Percentiles rank a stretch among this genome's conserved stretches.
Evolutionary conservation across 2,888 invertebrate species (phyloP).

Genomic region (Drosophila ustulata): DNA sequence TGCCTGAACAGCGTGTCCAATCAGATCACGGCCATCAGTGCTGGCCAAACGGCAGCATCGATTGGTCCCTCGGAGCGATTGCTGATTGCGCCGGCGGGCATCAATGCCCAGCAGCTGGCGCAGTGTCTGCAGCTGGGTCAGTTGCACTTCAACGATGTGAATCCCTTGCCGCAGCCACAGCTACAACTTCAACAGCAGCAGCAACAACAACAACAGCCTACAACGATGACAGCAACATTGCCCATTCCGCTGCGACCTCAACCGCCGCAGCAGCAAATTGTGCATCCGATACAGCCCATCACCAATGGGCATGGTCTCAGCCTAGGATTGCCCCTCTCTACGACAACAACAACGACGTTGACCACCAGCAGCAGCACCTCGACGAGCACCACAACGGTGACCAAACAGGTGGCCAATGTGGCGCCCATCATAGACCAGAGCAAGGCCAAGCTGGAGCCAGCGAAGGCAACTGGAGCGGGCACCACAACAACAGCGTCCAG

Average conservation of each 20-base stretch:
- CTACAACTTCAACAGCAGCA: slow-evolving; percentile 49
- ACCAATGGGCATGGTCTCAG: slow-evolving; percentile 56
- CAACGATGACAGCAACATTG: slow-evolving; percentile 44
- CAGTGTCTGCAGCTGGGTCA: slow-evolving; percentile 85
- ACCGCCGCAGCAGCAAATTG: slow-evolving; percentile 83
- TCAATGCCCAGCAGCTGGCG: slow-evolving; percentile 85
- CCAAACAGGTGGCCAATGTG: slow-evolving; percentile 84
- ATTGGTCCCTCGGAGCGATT: slow-evolving; percentile 84
- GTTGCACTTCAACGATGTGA: slow-evolving; percentile 85
- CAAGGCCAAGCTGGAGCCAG: slow-evolving; percentile 81
- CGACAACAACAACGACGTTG: slow-evolving; percentile 66
- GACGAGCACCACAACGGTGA: slow-evolving; percentile 71
- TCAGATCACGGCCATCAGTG: slow-evolving; percentile 85
- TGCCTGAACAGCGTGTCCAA: slow-evolving; percentile 85
- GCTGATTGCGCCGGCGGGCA: slow-evolving; percentile 85
- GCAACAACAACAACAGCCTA: slow-evolving; percentile 27
- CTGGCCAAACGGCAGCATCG: slow-evolving; percentile 84
- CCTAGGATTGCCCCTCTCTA: slow-evolving; percentile 57
- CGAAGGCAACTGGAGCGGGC: slow-evolving; percentile 27
- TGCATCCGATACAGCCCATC: slow-evolving; percentile 82
- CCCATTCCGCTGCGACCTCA: slow-evolving; percentile 68
- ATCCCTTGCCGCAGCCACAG: slow-evolving; percentile 73
- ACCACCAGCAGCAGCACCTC: slow-evolving; percentile 66
- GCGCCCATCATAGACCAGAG: slow-evolving; percentile 85
- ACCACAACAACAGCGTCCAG: slow-evolving; percentile 49